Evolutionary conservation across 1,140 invertebrate genomes (phyloP).

Genomic region (Trachymyrmex cornetzi): DNA sequence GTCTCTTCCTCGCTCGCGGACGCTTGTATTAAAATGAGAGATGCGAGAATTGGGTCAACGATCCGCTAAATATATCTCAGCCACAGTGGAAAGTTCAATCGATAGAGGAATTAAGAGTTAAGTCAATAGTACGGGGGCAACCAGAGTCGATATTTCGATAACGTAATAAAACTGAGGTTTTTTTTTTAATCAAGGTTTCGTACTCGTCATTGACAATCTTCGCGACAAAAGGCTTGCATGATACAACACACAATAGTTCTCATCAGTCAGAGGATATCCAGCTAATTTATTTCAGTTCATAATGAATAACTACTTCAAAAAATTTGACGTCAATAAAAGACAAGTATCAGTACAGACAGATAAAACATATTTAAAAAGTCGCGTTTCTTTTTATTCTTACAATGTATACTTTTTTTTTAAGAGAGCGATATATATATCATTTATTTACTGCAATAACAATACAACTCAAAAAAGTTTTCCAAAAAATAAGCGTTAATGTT

Average conservation of each 20-base stretch:
- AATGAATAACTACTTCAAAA: neutral
- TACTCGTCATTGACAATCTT: slow-evolving; percentile 19
- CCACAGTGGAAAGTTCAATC: slow-evolving; percentile 28
- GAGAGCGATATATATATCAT: neutral
- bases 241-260: neutral
- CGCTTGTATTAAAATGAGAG: slow-evolving; percentile 32
- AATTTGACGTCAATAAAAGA: neutral
- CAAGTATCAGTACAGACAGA: neutral
- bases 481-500: too few species aligned
- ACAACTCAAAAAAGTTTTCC: too few species aligned
- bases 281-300: neutral
- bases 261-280: neutral
- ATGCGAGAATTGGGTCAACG: slow-evolving; percentile 36
- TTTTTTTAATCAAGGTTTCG: neutral
- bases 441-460: too few species aligned
- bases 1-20: neutral
- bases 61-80: slow-evolving; percentile 52
- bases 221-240: neutral
- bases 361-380: neutral
- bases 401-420: neutral
- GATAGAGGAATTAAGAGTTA: slow-evolving; percentile 54
- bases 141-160: neutral
- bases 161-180: slow-evolving; percentile 13
- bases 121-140: slow-evolving; percentile 45
- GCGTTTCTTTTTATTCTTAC: neutral